These are phyloP conservation scores for Galaxias olidus DNA, from an alignment of 2,797 vertebrate species.

Conservation along the genomic window DNA sequence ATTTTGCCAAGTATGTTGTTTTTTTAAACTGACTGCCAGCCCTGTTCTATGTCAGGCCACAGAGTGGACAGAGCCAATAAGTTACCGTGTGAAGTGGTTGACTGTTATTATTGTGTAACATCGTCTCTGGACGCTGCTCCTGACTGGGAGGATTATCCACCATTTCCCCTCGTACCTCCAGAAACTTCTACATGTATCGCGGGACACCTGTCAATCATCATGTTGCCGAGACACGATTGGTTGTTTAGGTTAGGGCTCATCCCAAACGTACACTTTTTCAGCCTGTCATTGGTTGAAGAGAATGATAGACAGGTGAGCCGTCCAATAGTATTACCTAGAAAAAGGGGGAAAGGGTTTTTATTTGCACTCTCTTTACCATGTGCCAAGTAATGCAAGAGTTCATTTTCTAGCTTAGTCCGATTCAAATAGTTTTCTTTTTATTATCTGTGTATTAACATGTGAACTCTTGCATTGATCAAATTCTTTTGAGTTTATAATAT, in stretches of 20 bases:
- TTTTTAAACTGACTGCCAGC: constrained; percentile 25
- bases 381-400: constrained; percentile 80
- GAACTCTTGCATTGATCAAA: constrained; percentile 49
- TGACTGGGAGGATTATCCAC: background rate
- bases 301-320: constrained; percentile 6
- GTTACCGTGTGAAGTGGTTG: background rate
- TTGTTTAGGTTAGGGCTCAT: background rate
- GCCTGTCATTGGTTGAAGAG: constrained; percentile 1
- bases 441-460: constrained; percentile 30
- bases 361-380: constrained; percentile 58
- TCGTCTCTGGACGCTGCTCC: too few relatives aligned
- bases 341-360: background rate
- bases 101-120: too few relatives aligned
- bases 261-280: background rate
- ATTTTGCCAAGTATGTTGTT: constrained; percentile 28
- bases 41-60: constrained; percentile 8
- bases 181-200: background rate
- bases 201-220: background rate
- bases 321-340: constrained; percentile 6
- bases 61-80: constrained; percentile 19
- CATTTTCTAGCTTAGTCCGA: constrained; percentile 32
- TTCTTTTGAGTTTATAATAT: constrained; percentile 39
- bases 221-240: background rate
- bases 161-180: constrained; percentile 7
- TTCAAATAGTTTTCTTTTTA: constrained; percentile 19